Evolutionary conservation across 23 tunicate species (phyloP).

Genomic region (Styela clava): DNA sequence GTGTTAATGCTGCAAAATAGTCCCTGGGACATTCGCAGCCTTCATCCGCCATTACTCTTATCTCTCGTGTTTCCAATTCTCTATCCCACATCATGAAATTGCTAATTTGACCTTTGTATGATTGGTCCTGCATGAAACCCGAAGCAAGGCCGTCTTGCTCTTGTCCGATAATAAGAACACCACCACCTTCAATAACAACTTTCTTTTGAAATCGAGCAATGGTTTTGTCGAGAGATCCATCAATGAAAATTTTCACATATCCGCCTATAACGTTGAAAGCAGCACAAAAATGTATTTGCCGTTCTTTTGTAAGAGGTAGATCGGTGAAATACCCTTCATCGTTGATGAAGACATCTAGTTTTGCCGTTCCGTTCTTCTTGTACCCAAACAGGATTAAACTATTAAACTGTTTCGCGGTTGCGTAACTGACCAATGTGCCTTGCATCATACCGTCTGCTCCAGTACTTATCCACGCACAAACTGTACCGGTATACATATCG

Average conservation of each 20-base stretch:
- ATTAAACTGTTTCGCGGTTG: background rate
- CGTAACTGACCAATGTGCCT: constrained; percentile 6
- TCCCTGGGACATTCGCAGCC: constrained; percentile 10
- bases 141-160: constrained; percentile 8
- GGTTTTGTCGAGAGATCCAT: background rate
- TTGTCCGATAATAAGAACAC: constrained; percentile 17
- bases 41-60: background rate
- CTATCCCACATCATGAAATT: constrained; percentile 24
- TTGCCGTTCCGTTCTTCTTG: background rate
- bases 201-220: background rate
- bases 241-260: constrained; percentile 1
- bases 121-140: background rate
- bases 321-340: background rate
- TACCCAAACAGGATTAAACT: background rate
- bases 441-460: background rate
- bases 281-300: background rate
- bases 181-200: background rate
- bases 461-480: constrained; percentile 12
- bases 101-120: constrained; percentile 1
- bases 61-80: background rate
- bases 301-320: background rate
- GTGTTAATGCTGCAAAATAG: background rate
- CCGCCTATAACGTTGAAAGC: background rate
- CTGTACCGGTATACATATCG: background rate
- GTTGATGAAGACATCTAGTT: background rate